Conservation (phyloP, 2,797 vertebrate genomes). For the Manis javanica region DNA sequence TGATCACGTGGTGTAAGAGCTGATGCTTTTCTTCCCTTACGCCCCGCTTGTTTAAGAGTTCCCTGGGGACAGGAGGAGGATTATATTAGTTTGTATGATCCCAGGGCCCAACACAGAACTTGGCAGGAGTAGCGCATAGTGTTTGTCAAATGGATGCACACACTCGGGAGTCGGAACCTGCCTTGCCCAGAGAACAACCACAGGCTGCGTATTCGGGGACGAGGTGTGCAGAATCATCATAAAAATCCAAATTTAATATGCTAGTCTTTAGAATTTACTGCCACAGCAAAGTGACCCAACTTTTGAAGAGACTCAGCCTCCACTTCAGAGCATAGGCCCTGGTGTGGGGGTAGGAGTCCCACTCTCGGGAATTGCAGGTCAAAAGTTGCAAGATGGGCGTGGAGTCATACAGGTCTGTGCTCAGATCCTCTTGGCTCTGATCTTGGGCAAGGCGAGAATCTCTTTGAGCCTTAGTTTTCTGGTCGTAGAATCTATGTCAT, state of each 20-base stretch:
- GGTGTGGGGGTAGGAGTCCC: not conserved
- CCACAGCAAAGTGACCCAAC: not conserved
- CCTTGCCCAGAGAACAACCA: not conserved
- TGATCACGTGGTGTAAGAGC: no score
- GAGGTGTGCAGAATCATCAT: not conserved
- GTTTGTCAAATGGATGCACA: not conserved
- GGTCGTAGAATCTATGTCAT: not conserved
- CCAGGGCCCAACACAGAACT: conserved; percentile 25
- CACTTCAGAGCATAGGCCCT: not conserved
- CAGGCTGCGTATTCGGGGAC: not conserved
- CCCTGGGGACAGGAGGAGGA: not conserved
- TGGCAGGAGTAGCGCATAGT: not conserved
- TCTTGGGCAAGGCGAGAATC: not conserved
- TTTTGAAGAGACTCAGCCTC: not conserved
- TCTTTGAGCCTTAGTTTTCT: conserved; percentile 47
- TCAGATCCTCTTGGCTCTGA: not conserved
- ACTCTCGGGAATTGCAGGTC: not conserved
- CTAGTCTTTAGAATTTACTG: not conserved
- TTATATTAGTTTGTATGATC: conserved; percentile 16
- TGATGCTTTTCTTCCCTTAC: not conserved
- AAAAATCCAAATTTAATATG: not conserved
- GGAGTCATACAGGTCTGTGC: not conserved
- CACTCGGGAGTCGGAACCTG: not conserved
- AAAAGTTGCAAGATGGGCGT: not conserved
- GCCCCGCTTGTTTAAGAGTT: not conserved